Conservation (phyloP, 2,113 vertebrate species). For the Rhinolophus sinicus region DNA sequence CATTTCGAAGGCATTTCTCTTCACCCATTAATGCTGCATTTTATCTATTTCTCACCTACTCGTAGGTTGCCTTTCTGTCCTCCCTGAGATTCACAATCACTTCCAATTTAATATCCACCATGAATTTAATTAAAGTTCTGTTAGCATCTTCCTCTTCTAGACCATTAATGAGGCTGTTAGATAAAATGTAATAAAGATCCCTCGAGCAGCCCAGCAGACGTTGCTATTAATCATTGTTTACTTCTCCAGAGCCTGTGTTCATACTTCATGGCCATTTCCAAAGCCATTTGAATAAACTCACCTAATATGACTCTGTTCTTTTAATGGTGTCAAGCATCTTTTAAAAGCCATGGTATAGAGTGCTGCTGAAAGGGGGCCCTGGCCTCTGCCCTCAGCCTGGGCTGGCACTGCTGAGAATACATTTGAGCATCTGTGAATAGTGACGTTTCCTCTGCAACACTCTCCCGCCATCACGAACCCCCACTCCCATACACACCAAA, state of each 20-base stretch:
- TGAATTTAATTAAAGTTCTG: constrained; percentile 78
- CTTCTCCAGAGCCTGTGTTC: not conserved
- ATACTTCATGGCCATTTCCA: not conserved
- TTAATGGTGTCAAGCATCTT: not conserved
- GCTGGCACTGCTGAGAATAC: not conserved
- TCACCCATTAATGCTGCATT: not conserved
- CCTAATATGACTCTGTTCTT: not conserved
- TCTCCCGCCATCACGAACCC: not conserved
- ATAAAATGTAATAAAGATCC: constrained; percentile 64
- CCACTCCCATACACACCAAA: too few species aligned
- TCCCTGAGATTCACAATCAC: constrained; percentile 47
- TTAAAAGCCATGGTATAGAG: not conserved
- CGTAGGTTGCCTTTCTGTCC: constrained; percentile 4
- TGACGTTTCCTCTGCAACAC: accelerated
- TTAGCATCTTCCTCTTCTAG: constrained; percentile 56
- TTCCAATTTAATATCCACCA: constrained; percentile 72
- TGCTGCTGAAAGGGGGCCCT: not conserved
- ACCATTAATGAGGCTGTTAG: constrained; percentile 70
- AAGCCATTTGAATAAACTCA: not conserved
- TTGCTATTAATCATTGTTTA: constrained; percentile 54
- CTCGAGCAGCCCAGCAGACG: constrained; percentile 1
- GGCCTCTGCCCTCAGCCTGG: not conserved
- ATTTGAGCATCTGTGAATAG: not conserved
- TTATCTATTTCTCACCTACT: not conserved
- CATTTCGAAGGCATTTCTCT: not conserved